These are phyloP conservation scores for Antitype chi DNA, from an alignment of 2,888 invertebrate species.

Conservation along the genomic window DNA sequence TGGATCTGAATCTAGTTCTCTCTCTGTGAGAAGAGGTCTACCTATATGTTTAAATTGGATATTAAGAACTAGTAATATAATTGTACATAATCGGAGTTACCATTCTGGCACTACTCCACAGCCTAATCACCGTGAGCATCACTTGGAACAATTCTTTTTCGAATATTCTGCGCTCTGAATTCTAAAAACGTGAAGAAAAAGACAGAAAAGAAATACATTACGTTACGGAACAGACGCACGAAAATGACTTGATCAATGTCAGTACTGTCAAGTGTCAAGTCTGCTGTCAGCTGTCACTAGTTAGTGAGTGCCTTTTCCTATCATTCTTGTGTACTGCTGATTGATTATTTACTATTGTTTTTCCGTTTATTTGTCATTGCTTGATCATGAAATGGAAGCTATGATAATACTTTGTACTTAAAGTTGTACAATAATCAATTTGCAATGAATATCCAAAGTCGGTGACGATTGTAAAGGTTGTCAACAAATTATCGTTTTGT, in stretches of 20 bases:
- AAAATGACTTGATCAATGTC: constrained; percentile 8
- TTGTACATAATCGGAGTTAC: background rate
- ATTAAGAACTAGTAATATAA: background rate
- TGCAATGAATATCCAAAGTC: constrained; percentile 69
- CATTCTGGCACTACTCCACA: background rate
- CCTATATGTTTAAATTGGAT: background rate
- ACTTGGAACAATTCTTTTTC: background rate
- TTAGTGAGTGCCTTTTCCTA: constrained; percentile 6
- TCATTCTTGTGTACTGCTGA: constrained; percentile 27
- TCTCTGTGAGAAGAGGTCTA: background rate
- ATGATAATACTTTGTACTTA: constrained; percentile 28
- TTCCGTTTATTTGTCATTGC: constrained; percentile 39
- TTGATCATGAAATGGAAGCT: constrained; percentile 32
- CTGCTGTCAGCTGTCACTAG: constrained; percentile 38
- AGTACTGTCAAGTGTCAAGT: constrained; percentile 18
- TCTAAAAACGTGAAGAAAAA: no score
- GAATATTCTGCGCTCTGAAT: background rate
- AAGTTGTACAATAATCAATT: constrained; percentile 38
- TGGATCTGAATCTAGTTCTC: background rate
- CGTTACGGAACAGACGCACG: background rate
- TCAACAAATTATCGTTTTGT: constrained; percentile 64
- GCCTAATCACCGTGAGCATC: background rate
- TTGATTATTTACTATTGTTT: constrained; percentile 57
- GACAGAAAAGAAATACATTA: no score
- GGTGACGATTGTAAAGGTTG: constrained; percentile 72